Conservation (phyloP, 2,888 invertebrate species). For the Caradrina clavipalpis region DNA sequence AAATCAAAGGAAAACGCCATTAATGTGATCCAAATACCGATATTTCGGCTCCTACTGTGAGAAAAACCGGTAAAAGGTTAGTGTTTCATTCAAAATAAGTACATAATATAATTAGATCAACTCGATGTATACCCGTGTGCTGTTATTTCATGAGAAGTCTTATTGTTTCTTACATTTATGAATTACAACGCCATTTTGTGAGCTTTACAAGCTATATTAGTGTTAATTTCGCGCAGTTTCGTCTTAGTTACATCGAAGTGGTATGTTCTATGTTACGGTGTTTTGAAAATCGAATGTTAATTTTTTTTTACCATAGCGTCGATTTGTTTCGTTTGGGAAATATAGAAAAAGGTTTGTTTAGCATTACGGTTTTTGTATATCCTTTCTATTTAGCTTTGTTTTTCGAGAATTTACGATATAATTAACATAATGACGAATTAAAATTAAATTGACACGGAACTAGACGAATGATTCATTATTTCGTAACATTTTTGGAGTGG, state of each 20-base stretch:
- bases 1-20: conserved; percentile 69
- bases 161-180: conserved; percentile 83
- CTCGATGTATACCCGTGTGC: conserved; percentile 82
- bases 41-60: conserved; percentile 60
- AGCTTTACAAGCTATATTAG: conserved; percentile 61
- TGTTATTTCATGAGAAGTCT: conserved; percentile 85
- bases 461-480: conserved; percentile 52
- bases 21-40: conserved; percentile 68
- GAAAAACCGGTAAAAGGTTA: conserved; percentile 74
- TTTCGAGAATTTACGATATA: not conserved
- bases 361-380: not conserved
- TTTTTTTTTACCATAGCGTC: conserved; percentile 63
- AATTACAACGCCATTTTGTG: conserved; percentile 86
- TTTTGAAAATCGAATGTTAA: conserved; percentile 55
- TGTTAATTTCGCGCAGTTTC: conserved; percentile 58
- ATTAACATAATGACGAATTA: not conserved
- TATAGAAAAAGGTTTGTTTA: conserved; percentile 55
- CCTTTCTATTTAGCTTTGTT: not conserved
- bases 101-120: conserved; percentile 81
- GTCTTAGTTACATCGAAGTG: conserved; percentile 25
- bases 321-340: conserved; percentile 23
- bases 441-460: conserved; percentile 32
- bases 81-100: conserved; percentile 84
- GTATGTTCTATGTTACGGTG: conserved; percentile 49
- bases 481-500: conserved; percentile 26